These are phyloP conservation scores for Acleris cristana DNA, from an alignment of 2,888 invertebrate genomes.

Conservation along the genomic window DNA sequence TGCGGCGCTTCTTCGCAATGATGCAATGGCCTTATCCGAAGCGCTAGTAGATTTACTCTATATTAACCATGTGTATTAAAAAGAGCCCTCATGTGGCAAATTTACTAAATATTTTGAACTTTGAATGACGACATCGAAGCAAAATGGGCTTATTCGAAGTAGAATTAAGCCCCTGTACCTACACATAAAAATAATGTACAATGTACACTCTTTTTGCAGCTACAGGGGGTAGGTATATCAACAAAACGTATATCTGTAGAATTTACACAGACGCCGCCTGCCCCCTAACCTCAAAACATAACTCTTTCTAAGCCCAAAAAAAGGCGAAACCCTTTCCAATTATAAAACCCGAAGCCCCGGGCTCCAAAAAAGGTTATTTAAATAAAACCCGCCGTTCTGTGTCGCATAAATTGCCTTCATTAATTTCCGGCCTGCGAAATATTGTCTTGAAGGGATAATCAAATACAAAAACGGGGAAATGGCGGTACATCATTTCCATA, in stretches of 20 bases:
- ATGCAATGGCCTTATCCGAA: too few relatives aligned
- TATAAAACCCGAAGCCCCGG: constrained; percentile 76
- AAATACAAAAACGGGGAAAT: constrained; percentile 84
- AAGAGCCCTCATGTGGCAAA: too few relatives aligned
- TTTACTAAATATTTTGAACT: too few relatives aligned
- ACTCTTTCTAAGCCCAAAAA: constrained; percentile 66
- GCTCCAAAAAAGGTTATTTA: constrained; percentile 73
- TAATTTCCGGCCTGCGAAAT: constrained; percentile 83
- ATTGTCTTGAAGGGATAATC: constrained; percentile 85
- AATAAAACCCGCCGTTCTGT: constrained; percentile 77
- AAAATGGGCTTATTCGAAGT: too few relatives aligned
- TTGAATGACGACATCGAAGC: too few relatives aligned
- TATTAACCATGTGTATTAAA: too few relatives aligned
- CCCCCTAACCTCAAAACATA: constrained; percentile 71
- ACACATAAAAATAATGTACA: too few relatives aligned
- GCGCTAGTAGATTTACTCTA: too few relatives aligned
- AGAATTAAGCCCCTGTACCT: too few relatives aligned
- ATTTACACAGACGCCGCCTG: constrained; percentile 44
- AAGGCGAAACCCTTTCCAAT: constrained; percentile 65
- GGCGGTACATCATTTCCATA: constrained; percentile 83
- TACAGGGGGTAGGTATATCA: not conserved
- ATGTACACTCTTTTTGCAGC: not conserved
- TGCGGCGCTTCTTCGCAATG: too few relatives aligned
- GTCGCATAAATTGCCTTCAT: constrained; percentile 84
- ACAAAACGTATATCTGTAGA: not conserved